A percentile compares a stretch with the other conserved stretches of the same genome.
Conservation (phyloP, 2,888 invertebrate species). For the Masnerella sp. region DNA sequence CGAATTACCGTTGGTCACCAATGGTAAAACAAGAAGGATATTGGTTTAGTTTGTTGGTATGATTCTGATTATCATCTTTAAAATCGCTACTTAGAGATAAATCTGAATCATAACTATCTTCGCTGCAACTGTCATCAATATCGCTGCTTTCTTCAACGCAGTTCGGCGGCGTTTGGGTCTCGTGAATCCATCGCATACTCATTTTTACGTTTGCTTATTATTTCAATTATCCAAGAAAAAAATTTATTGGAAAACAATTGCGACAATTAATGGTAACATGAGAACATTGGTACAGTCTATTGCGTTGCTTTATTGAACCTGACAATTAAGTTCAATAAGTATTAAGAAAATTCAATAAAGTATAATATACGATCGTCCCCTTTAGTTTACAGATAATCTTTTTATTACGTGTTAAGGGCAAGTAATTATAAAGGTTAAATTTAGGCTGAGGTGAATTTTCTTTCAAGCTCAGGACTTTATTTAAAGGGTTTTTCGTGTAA, state of each 20-base stretch:
- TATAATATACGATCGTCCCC: too few species aligned
- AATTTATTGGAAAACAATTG: conserved; percentile 14
- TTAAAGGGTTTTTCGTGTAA: too few species aligned
- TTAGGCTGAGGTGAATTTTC: too few species aligned
- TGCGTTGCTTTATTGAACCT: conserved; percentile 4
- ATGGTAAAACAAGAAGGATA: conserved; percentile 34
- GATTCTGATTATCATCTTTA: conserved; percentile 57
- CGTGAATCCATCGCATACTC: conserved; percentile 73
- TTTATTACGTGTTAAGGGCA: too few species aligned
- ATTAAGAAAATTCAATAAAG: neutral
- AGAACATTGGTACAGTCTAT: neutral
- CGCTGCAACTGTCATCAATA: conserved; percentile 72
- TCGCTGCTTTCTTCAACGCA: conserved; percentile 73
- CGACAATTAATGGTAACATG: conserved; percentile 8
- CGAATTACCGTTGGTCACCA: conserved; percentile 33
- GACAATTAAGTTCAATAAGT: neutral
- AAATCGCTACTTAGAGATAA: conserved; percentile 55
- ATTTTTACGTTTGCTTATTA: conserved; percentile 56
- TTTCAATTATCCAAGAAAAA: conserved; percentile 1
- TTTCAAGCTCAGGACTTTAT: too few species aligned
- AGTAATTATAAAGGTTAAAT: too few species aligned
- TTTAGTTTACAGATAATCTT: too few species aligned
- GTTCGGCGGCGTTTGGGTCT: conserved; percentile 70
- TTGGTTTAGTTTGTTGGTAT: conserved; percentile 58
- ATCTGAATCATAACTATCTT: conserved; percentile 72